Percentiles rank a stretch among this genome's conserved stretches.
phyloP scores from a whole-genome alignment of 2,113 vertebrate genomes.

The Paradisaea rubra region DNA sequence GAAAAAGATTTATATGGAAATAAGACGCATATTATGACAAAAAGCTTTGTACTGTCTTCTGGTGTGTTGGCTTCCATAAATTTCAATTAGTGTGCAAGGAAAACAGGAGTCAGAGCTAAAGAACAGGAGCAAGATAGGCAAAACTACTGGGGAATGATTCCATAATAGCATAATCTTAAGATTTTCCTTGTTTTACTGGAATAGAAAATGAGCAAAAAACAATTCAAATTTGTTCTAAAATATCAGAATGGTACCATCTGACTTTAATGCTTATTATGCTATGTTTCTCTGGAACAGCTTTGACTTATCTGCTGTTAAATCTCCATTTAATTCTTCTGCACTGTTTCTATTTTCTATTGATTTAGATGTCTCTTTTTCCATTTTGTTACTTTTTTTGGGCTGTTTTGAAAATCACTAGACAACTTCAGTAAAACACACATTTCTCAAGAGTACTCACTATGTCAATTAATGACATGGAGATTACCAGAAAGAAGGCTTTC shows the following conservation, averaged over 20 bases:
- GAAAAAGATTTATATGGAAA: not conserved
- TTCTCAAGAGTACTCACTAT: not conserved
- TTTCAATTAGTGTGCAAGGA: not conserved
- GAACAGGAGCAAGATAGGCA: not conserved
- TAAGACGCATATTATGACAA: not conserved
- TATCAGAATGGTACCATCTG: not conserved
- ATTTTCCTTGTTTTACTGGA: not conserved
- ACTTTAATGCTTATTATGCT: not conserved
- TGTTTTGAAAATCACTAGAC: not conserved
- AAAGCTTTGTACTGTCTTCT: not conserved
- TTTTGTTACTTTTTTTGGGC: not conserved
- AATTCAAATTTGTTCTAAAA: not conserved
- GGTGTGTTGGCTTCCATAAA: not conserved
- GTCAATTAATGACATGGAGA: not conserved
- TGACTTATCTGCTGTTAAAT: not conserved
- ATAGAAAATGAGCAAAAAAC: not conserved
- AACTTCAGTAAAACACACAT: not conserved
- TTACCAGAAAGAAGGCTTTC: not conserved
- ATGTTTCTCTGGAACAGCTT: not conserved
- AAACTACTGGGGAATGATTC: not conserved
- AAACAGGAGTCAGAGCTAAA: not conserved
- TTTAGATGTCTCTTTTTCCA: not conserved
- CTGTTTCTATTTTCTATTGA: not conserved
- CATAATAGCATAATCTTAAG: not conserved
- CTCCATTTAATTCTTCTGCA: not conserved